These are phyloP conservation scores for Bubo scandiacus DNA, from an alignment of 2,113 vertebrate species.

Conservation along the genomic window DNA sequence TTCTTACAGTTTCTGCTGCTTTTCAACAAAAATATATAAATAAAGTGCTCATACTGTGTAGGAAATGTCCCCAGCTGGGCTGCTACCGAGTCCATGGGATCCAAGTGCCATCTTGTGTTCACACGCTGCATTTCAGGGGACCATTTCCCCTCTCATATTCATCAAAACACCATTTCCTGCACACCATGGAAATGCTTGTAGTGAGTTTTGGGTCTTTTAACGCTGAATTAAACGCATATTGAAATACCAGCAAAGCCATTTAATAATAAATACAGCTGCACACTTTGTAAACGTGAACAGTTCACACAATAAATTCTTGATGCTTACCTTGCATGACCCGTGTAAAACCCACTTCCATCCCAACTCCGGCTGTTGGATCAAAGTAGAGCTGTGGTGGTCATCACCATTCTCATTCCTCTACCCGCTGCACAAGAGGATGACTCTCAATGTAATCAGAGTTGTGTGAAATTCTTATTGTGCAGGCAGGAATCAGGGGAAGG, in stretches of 20 bases:
- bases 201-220: not conserved
- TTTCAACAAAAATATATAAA: not conserved
- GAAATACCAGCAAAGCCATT: not conserved
- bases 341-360: not conserved
- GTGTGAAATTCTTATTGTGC: not conserved
- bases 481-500: not conserved
- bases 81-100: constrained; percentile 1
- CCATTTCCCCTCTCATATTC: not conserved
- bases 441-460: not conserved
- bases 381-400: not conserved
- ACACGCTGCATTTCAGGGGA: not conserved
- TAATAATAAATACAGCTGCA: not conserved
- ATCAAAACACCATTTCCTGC: not conserved
- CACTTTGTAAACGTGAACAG: not conserved
- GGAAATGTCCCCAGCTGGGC: not conserved
- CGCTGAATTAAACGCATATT: not conserved
- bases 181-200: not conserved
- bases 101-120: constrained; percentile 77
- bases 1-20: not conserved
- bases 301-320: not conserved
- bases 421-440: rapidly evolving
- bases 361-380: too few species aligned
- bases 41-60: not conserved
- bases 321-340: not conserved
- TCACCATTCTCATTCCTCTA: not conserved